Base-by-base conservation (phyloP, 2,797 vertebrate genomes). In the Prionace glauca region DNA sequence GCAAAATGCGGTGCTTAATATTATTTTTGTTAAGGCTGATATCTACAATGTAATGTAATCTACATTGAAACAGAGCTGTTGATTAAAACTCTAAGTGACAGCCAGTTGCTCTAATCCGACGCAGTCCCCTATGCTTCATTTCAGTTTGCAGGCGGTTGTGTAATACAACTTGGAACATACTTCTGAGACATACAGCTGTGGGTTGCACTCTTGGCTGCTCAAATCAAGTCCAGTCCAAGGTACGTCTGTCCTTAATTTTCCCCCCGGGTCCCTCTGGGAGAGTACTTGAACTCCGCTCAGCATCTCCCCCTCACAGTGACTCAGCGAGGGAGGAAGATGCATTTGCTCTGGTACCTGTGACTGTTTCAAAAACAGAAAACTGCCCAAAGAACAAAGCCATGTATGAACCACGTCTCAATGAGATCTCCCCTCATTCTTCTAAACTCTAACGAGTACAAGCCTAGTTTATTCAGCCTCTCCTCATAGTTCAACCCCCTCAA, bases 61-160 rank as follows among this genome's bases (percentile, higher is more conserved):
- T 29, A 87, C 84, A 87, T 50, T 87, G 45, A 56, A 87, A 56
- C 2, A 26, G 84, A 56, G 22, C 56, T 87, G 45, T 29, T 90
- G 56, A 29, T 90, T 62, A 90, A 90, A 90, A 62, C 29, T 56
- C 50, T n/a, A 87, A 90, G 26, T 90, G 87, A 62, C 87, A 90
- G 50, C 56, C 87, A 90, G 32, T 90, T 32, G 50, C 56, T 90
- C 2, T 56, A 87, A 56, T 87, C 24, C 22, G 22, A 50, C 24
- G 3, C 56, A 45, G 50, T 87, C 45, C 50, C 45, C 45, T 56
- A 10, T 56, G 41, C 1, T 29, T 8, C 45, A 26, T 87, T 56
- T 29, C 84, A 50, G 56, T 26, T 24, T 18, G 56, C 50, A 87
- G 26, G 2, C 1, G 29, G 84, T 56, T 56, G 4, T 50, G 41